These are phyloP conservation scores for Diplolepis rosae DNA, from an alignment of 2,888 invertebrate species.

Conservation along the genomic window DNA sequence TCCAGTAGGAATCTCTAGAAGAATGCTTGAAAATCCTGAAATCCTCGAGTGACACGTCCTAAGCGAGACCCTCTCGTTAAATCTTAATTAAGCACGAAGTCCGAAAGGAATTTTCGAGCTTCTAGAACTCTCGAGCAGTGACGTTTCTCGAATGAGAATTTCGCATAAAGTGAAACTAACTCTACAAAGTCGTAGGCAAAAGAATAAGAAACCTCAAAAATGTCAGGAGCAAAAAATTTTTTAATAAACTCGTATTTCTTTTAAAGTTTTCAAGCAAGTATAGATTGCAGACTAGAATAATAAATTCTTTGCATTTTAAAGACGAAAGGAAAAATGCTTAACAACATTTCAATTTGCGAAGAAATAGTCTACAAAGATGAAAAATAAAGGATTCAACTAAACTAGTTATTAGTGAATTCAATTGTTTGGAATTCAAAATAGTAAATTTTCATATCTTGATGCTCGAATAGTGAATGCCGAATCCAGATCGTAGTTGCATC, in stretches of 20 bases:
- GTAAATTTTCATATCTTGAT: no score
- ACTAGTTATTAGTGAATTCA: no score
- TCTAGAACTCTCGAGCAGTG: background rate
- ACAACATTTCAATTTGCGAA: background rate
- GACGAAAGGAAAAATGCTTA: background rate
- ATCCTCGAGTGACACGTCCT: background rate
- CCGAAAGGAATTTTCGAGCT: background rate
- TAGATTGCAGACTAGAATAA: background rate
- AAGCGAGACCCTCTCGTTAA: background rate
- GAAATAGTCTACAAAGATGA: no score
- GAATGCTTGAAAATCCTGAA: background rate
- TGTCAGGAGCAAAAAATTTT: background rate
- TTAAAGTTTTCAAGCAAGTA: background rate
- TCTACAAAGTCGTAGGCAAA: background rate
- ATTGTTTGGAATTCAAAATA: no score
- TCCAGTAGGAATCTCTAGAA: background rate
- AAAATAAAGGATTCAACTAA: no score
- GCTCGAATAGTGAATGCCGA: no score
- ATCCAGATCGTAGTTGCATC: background rate
- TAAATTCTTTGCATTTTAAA: background rate
- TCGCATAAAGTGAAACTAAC: background rate
- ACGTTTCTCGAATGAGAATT: background rate
- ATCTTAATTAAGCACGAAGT: constrained; percentile 2
- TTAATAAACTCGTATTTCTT: background rate
- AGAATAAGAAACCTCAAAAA: background rate